Base-by-base conservation (phyloP, 2,797 vertebrate species). In the Rhinoraja longicauda region DNA sequence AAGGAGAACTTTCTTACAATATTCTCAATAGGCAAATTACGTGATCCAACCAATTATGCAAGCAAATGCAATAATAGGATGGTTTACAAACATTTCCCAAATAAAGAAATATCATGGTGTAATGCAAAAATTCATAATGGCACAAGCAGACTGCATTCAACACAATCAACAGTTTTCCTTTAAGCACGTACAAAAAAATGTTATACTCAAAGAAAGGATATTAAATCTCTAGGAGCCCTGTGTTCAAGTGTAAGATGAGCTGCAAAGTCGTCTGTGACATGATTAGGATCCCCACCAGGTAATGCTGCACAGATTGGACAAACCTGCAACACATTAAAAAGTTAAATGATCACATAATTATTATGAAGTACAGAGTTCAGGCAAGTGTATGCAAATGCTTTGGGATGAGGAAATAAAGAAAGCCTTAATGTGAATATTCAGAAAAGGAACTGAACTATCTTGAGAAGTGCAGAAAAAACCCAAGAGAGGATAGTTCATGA, bases 181-280 rank as follows among this genome's bases (percentile, higher is more conserved):
- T 88, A 19, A n/a, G 1, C 59, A 32, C 59, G 3, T 64, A 32
- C 93, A 59, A 15, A 53, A 53, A 57, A 53, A 93, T 82, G 8
- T 45, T 93, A 94, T 59, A 76, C 90, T 81, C 88, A 93, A 81
- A 95, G 17, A 88, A 99, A 99, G 99, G 99, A 99, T 99, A 99
- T 99, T 98, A 99, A 97, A 97, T 99, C 99, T 97, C 99, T 98
- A 96, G 98, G 98, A 95, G 99, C 98, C 98, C 99, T 98, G 97
- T 99, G 99, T 97, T 99, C 99, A 95, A 99, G 98, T 97, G 98
- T 99, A 96, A 99, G 98, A 96, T 99, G 99, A 97, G 98, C 98
- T 96, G 99, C 98, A 94, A 99, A 99, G 97, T 99, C 99, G 95
- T 99, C 99, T 64, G 99, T 99, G 95, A 99, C 98, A 93, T 99